These are phyloP conservation scores for Coilia nasus DNA, from an alignment of 2,797 vertebrate species.

Conservation along the genomic window DNA sequence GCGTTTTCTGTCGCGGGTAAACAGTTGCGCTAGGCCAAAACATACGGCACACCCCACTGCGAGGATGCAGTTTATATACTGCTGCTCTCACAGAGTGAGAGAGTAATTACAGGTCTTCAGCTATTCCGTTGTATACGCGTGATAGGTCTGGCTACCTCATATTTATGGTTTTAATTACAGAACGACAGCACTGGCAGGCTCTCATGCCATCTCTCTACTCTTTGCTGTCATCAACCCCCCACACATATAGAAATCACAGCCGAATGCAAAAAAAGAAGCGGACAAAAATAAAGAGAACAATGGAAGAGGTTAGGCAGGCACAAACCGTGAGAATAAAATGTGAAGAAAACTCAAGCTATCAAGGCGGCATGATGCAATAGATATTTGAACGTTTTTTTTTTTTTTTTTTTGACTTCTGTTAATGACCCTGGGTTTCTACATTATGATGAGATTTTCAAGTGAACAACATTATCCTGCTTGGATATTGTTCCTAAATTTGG, in stretches of 20 bases:
- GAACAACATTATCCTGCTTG: too few relatives aligned
- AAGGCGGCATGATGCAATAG: too few relatives aligned
- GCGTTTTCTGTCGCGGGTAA: constrained; percentile 39
- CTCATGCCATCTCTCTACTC: background rate
- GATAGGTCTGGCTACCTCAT: constrained; percentile 15
- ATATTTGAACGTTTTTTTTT: too few relatives aligned
- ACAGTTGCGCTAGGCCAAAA: constrained; percentile 7
- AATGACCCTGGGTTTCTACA: too few relatives aligned
- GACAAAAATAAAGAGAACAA: background rate
- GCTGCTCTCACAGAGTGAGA: background rate
- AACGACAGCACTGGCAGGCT: background rate
- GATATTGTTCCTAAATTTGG: too few relatives aligned
- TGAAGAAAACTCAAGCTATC: too few relatives aligned
- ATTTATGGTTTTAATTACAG: constrained; percentile 29
- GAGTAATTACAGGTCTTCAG: constrained; percentile 18
- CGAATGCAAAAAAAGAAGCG: background rate
- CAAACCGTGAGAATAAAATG: background rate
- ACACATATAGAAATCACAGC: background rate
- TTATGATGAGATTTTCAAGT: too few relatives aligned
- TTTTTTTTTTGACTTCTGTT: too few relatives aligned
- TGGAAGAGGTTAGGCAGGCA: background rate
- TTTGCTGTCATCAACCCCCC: constrained; percentile 16
- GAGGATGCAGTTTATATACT: background rate
- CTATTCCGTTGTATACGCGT: constrained; percentile 24
- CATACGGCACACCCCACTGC: background rate